These are phyloP conservation scores for Clistopyga incitator DNA, from an alignment of 2,888 invertebrate genomes.

Conservation along the genomic window DNA sequence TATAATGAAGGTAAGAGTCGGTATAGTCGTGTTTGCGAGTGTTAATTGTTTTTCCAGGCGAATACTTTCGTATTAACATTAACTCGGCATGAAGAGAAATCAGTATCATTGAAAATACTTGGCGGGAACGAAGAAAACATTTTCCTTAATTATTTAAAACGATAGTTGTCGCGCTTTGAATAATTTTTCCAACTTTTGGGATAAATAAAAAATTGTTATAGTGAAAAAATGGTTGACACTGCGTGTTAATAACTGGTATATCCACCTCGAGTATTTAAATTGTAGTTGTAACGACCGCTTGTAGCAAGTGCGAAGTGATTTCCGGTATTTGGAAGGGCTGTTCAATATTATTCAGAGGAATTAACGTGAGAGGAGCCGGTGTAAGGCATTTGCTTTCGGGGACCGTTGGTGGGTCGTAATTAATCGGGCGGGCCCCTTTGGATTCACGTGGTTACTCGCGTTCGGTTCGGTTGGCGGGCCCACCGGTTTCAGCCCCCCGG, in stretches of 20 bases:
- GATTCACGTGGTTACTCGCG: constrained; percentile 12
- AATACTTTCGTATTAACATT: too few species aligned
- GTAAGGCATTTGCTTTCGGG: constrained; percentile 11
- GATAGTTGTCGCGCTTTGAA: too few species aligned
- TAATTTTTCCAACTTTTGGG: too few species aligned
- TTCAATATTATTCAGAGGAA: constrained; percentile 28
- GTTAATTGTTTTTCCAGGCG: too few species aligned
- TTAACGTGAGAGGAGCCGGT: not conserved
- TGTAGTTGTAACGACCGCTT: not conserved
- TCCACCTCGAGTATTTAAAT: not conserved
- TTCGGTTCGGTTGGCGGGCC: constrained; percentile 4
- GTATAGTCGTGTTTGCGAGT: too few species aligned
- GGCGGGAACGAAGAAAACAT: too few species aligned
- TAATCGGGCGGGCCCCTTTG: constrained; percentile 36
- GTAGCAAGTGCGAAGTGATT: not conserved
- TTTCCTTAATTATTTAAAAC: too few species aligned
- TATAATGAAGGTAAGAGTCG: too few species aligned
- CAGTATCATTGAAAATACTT: too few species aligned
- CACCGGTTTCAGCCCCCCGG: constrained; percentile 50
- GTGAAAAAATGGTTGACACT: constrained; percentile 39
- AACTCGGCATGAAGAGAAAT: too few species aligned
- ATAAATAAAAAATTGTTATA: too few species aligned
- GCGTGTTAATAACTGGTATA: constrained; percentile 42
- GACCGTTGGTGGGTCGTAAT: constrained; percentile 47
- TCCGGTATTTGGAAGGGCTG: constrained; percentile 19